Evolutionary conservation across 2,113 vertebrate genomes (phyloP), one percentile per base, ranked within the genome.

Genomic region (Hucho hucho): DNA sequence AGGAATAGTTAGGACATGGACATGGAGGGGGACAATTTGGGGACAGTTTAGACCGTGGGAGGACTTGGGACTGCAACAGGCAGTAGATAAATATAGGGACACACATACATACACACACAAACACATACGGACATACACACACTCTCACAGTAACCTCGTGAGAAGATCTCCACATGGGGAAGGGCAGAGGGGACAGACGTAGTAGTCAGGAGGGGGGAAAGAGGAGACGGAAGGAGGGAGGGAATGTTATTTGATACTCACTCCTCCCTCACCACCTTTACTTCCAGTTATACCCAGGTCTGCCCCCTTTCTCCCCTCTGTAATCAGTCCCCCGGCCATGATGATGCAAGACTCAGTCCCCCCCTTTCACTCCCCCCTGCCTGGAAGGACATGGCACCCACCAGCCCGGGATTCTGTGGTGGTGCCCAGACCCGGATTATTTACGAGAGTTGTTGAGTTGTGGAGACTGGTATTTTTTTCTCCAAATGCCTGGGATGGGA

Each of bases 391-490:
- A 86, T 81, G 80, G 85, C 87, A 87, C 84, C 86, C 85, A 86
- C 81, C 80, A 74, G 83, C 85, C 87, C 66, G 78, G 85, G 89
- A 91, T 88, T 93, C 85, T 91, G 90, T 92, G 90, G 92, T 91
- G 93, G 92, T 91, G 91, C 90, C 92, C 91, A 89, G 86, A 87
- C 87, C 85, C 79, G 11, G 88, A 88, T 92, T 93, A 94, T 93
- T 93, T 93, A 92, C 89, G 90, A 91, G 91, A 84, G 86, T 88
- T 89, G 84, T 80, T 88, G 90, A 83, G 78, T 86, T 88, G 81
- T 79, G 87, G 88, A 93, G 91, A 84, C 92, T 91, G 92, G 90
- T 92, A 92, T 90, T 89, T 92, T 91, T 90, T 84, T 89, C 47
- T 85, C 86, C 75, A 84, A 91, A 91, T 91, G 83, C 86, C 84